phyloP scores from a whole-genome alignment of 2,797 vertebrate species.

The Pseudomugil tenellus region DNA sequence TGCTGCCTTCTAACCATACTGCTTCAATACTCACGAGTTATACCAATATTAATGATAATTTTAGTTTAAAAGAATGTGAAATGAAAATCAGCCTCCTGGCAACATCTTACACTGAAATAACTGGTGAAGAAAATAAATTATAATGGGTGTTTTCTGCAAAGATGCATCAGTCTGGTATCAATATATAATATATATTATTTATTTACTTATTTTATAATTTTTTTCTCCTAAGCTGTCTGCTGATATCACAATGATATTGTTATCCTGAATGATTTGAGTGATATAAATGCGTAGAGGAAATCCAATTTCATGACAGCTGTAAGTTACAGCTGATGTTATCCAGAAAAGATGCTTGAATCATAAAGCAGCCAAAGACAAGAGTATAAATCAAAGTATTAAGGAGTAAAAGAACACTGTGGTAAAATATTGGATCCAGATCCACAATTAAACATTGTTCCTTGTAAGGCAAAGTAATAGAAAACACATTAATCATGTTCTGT shows the following conservation, averaged over 20 bases:
- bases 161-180: not conserved
- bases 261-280: not conserved
- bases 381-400: not conserved
- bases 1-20: not conserved
- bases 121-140: no score
- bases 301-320: not conserved
- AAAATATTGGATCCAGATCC: not conserved
- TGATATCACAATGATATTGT: not conserved
- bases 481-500: slow-evolving; percentile 38
- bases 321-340: not conserved
- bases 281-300: not conserved
- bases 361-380: not conserved
- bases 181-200: not conserved
- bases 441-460: slow-evolving; percentile 17
- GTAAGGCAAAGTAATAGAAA: slow-evolving; percentile 3
- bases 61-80: not conserved
- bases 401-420: not conserved
- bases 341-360: not conserved
- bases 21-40: not conserved
- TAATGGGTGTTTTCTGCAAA: not conserved
- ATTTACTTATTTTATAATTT: no score
- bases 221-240: not conserved
- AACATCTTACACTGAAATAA: no score
- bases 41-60: not conserved
- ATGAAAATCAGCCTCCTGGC: no score